Conservation (phyloP, 1,140 invertebrate genomes). For the Metopolophium dirhodum region DNA sequence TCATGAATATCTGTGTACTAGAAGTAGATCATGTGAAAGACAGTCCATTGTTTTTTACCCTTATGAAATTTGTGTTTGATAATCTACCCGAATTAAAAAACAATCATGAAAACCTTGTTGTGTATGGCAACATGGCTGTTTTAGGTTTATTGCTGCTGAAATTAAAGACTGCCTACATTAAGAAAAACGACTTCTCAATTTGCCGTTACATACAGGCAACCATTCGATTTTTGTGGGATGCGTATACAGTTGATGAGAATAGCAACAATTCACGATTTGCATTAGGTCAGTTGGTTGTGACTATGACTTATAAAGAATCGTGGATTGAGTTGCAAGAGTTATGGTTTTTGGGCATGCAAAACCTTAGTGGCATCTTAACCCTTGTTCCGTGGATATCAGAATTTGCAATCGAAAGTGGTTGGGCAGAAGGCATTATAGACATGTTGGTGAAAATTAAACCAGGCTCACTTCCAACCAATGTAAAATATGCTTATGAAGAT, state of each 20-base stretch:
- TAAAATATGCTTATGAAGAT: slow-evolving; percentile 89
- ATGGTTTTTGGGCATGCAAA: slow-evolving; percentile 94
- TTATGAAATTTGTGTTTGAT: slow-evolving; percentile 86
- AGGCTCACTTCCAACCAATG: slow-evolving; percentile 79
- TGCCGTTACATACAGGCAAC: slow-evolving; percentile 86
- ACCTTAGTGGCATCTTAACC: slow-evolving; percentile 79
- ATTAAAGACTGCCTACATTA: slow-evolving; percentile 79
- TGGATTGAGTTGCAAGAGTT: slow-evolving; percentile 90
- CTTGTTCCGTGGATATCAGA: slow-evolving; percentile 87
- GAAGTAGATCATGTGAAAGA: slow-evolving; percentile 82
- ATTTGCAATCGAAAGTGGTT: slow-evolving; percentile 90
- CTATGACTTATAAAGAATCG: slow-evolving; percentile 82
- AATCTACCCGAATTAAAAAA: slow-evolving; percentile 85
- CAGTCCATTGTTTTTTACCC: slow-evolving; percentile 75
- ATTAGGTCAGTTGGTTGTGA: slow-evolving; percentile 71
- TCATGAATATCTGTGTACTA: slow-evolving; percentile 90
- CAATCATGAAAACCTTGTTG: slow-evolving; percentile 80
- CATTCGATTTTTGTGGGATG: slow-evolving; percentile 90
- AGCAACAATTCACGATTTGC: slow-evolving; percentile 70
- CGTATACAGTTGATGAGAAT: slow-evolving; percentile 82
- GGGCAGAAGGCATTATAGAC: slow-evolving; percentile 84
- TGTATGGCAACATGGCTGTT: slow-evolving; percentile 84
- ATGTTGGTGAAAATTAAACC: slow-evolving; percentile 81
- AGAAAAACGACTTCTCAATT: slow-evolving; percentile 86
- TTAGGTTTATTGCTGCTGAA: slow-evolving; percentile 83